phyloP scores from a whole-genome alignment of 1,140 invertebrate genomes.

The Eurytemora carolleeae region DNA sequence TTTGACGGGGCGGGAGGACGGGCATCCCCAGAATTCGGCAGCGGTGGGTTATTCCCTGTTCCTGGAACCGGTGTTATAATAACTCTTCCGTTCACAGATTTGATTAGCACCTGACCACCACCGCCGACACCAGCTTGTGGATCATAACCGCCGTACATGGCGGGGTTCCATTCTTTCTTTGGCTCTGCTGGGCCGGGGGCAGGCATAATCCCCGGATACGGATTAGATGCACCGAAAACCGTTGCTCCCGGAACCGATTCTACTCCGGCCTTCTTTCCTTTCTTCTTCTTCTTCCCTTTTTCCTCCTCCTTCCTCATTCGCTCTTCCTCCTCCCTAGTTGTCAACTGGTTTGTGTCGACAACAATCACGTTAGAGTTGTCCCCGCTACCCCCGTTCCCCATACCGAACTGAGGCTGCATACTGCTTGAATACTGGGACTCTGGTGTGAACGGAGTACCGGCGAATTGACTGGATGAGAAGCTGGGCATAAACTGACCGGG shows the following conservation, averaged over 20 bases:
- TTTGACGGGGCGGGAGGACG: no score
- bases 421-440: conserved; percentile 8
- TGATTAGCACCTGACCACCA: conserved; percentile 14
- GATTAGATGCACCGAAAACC: no score
- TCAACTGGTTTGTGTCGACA: conserved; percentile 30
- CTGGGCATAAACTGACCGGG: not conserved
- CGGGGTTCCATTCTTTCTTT: no score
- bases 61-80: conserved; percentile 12
- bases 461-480: conserved; percentile 17
- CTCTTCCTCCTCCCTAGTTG: not conserved
- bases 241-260: no score
- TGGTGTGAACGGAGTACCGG: not conserved
- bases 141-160: no score
- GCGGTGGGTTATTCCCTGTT: not conserved
- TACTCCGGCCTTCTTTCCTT: not conserved
- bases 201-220: no score
- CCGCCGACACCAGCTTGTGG: not conserved
- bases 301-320: not conserved
- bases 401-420: not conserved
- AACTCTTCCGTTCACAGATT: conserved; percentile 13
- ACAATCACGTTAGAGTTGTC: conserved; percentile 39
- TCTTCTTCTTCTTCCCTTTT: not conserved
- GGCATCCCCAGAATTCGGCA: not conserved
- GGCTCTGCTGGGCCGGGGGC: no score
- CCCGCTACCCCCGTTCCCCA: conserved; percentile 3